Conservation (phyloP, 2,888 invertebrate species). For the Ophion obscuratus region DNA sequence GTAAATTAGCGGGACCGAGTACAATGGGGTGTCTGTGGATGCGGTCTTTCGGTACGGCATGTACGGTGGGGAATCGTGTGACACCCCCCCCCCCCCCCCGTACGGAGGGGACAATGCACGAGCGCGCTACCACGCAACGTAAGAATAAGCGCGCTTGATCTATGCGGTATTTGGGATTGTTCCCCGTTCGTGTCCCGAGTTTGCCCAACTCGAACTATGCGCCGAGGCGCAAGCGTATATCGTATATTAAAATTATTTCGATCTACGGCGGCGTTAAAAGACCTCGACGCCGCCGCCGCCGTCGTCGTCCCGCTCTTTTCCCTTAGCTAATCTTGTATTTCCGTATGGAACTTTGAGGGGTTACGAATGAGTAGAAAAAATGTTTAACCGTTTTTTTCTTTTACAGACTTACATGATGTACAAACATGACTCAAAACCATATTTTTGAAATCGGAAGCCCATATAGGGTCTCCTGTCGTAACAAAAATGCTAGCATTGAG, state of each 20-base stretch:
- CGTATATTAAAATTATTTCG: neutral
- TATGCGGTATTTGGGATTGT: slow-evolving; percentile 79
- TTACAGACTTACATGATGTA: no score
- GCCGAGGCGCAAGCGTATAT: slow-evolving; percentile 16
- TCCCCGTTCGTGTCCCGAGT: slow-evolving; percentile 28
- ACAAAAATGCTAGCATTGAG: no score
- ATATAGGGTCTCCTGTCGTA: no score
- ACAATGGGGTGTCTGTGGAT: slow-evolving; percentile 76
- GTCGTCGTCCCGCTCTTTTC: slow-evolving; percentile 20
- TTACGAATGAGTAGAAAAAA: no score
- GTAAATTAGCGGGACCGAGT: slow-evolving; percentile 80
- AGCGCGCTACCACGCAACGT: slow-evolving; percentile 68
- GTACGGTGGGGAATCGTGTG: slow-evolving; percentile 68
- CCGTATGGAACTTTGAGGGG: no score
- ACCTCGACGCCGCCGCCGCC: slow-evolving; percentile 14
- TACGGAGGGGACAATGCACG: slow-evolving; percentile 13
- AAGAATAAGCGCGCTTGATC: slow-evolving; percentile 81
- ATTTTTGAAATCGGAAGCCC: no score
- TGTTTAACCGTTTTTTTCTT: no score
- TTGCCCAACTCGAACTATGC: slow-evolving; percentile 14
- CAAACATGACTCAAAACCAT: no score
- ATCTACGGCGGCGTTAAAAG: slow-evolving; percentile 22
- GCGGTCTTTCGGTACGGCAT: slow-evolving; percentile 27
- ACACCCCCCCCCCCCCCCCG: slow-evolving; percentile 31
- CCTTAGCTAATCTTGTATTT: no score